Percentiles rank a stretch among this genome's conserved stretches.
These are phyloP conservation scores for Mus spretus DNA, from an alignment of 2,797 vertebrate species.

Conservation along the genomic window DNA sequence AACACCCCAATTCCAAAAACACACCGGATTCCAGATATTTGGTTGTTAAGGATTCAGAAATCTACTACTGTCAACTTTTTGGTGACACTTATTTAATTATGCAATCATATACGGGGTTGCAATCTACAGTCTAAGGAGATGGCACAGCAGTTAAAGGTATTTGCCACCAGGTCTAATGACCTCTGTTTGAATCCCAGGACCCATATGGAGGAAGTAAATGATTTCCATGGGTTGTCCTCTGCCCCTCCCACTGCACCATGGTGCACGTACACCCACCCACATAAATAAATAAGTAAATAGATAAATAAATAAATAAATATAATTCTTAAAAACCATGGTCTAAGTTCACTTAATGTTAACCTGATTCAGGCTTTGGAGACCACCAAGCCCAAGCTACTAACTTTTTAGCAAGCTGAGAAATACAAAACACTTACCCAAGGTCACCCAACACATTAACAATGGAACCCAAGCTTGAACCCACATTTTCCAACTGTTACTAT, in stretches of 20 bases:
- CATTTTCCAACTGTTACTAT: not conserved
- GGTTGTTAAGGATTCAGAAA: not conserved
- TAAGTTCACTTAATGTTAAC: not conserved
- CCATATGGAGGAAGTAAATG: not conserved
- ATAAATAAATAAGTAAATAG: not conserved
- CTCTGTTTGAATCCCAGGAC: not conserved
- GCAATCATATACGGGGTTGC: not conserved
- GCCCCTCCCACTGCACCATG: not conserved
- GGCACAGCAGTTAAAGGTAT: no score
- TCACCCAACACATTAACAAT: not conserved
- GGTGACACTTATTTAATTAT: not conserved
- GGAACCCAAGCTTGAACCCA: slow-evolving; percentile 4
- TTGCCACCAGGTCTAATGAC: not conserved
- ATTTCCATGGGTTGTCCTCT: not conserved
- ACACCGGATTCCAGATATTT: not conserved
- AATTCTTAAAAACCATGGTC: not conserved
- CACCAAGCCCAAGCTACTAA: not conserved
- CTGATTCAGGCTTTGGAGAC: not conserved
- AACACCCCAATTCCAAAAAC: not conserved
- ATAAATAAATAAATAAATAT: not conserved
- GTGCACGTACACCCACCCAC: not conserved
- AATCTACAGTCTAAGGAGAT: not conserved
- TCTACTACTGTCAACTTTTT: not conserved
- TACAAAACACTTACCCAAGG: slow-evolving; percentile 25
- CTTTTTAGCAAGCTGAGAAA: slow-evolving; percentile 47